phyloP scores from a whole-genome alignment of 1,140 invertebrate species.

The Lasioglossum baleicum region DNA sequence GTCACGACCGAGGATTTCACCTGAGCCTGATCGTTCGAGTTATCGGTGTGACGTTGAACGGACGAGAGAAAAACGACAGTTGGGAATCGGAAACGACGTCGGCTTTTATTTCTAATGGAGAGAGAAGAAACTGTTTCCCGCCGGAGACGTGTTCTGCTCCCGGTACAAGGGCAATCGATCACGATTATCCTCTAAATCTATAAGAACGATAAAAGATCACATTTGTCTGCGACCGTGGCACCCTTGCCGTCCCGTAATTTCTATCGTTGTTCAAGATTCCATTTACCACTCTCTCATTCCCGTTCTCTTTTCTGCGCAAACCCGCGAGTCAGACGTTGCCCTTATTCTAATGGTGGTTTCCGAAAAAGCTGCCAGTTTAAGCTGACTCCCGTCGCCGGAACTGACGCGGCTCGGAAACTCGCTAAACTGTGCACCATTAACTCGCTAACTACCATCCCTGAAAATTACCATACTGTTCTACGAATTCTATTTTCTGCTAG shows the following conservation, averaged over 20 bases:
- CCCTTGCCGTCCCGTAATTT: not conserved
- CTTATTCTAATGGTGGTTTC: no score
- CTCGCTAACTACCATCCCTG: no score
- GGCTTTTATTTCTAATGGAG: slow-evolving; percentile 9
- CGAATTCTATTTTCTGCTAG: no score
- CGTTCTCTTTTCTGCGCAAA: not conserved
- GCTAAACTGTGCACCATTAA: no score
- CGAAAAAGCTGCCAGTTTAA: no score
- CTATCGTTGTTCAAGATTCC: not conserved
- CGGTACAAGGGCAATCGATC: slow-evolving; percentile 22
- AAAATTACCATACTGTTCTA: no score
- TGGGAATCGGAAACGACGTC: not conserved
- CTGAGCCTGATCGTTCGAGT: not conserved
- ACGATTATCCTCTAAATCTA: slow-evolving; percentile 26
- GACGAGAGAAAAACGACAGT: not conserved
- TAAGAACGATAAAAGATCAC: slow-evolving; percentile 23
- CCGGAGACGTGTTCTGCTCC: not conserved
- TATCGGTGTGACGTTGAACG: not conserved
- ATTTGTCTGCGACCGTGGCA: not conserved
- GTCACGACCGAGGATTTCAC: not conserved
- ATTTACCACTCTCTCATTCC: no score
- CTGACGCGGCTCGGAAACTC: no score
- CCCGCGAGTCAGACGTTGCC: not conserved
- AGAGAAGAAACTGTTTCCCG: slow-evolving; percentile 4
- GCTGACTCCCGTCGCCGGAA: no score